Base-by-base conservation (phyloP, 92 coral and sea anemone genomes). In the Siderastrea siderea region DNA sequence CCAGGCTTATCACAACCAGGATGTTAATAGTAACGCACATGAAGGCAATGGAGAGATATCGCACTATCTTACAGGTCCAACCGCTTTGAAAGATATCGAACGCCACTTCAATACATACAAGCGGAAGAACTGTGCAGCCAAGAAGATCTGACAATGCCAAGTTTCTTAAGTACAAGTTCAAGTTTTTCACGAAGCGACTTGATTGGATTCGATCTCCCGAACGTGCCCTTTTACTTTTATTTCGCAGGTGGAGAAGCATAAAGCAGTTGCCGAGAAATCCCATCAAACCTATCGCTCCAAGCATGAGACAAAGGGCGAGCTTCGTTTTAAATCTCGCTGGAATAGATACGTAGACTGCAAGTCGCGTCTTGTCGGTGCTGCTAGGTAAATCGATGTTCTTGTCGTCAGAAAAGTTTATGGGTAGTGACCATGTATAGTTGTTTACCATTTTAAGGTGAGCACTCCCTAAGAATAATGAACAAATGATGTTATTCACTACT, bases 71-170 rank as follows among this genome's bases (percentile, higher is more conserved):
- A 44, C 68, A 77, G 10, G 51, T 1, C 69, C 68, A 77, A 6
- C 81, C 81, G 66, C 69, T 58, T 60, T 77, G 81, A 46, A 59
- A 77, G 68, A 77, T 69, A 38, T 77, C 81, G 10, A 45, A 59
- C 7, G 8, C 2, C 3, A 77, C 65, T 47, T 77, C 68, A 44
- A 77, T 58, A 69, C 81, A 77, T 4, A 46, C n/a, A 59, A 77
- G 68, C 46, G 81, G 68, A 1, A 77, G 52, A 16, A 2, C 47
- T 47, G 4, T 1, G 13, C 81, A 17, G 1, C 62, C 45, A 8
- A 77, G 16, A 2, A 77, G 47, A 53, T 60, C 81, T 6, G 81
- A 77, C 55, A 77, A 15, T 44, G 81, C 81, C 68, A 77, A 16
- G 11, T 62, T 77, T 10, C 78, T 52, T 17, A 74, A 55, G 11